Evolutionary conservation across 2,113 vertebrate genomes (phyloP).

Genomic region (Callipepla squamata): DNA sequence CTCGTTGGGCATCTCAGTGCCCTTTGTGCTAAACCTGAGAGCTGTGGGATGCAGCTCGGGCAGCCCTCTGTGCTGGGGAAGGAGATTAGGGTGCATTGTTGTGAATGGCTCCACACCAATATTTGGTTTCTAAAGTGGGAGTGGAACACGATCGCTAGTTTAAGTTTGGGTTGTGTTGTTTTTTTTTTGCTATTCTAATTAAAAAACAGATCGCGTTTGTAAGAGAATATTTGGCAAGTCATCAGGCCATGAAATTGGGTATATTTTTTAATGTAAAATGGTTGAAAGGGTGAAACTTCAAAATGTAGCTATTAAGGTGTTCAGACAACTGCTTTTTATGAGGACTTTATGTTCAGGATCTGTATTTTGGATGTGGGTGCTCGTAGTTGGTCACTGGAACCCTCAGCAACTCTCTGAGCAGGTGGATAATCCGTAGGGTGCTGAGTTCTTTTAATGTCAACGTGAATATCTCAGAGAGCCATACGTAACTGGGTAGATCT

Average conservation of each 20-base stretch:
- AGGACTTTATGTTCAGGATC: background rate
- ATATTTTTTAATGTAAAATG: constrained; percentile 52
- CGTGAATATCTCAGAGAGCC: background rate
- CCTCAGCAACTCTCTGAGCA: background rate
- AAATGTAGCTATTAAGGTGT: constrained; percentile 33
- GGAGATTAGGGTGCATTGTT: rapidly evolving
- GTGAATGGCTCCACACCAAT: background rate
- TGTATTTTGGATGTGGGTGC: background rate
- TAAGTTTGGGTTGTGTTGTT: background rate
- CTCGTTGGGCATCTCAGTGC: rapidly evolving
- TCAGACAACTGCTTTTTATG: background rate
- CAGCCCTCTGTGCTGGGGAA: background rate
- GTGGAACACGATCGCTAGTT: background rate
- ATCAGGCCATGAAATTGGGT: constrained; percentile 61
- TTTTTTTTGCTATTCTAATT: constrained; percentile 45
- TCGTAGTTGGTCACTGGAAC: background rate
- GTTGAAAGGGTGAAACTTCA: constrained; percentile 46
- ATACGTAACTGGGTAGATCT: background rate
- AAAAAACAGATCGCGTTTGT: background rate
- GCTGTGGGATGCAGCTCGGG: rapidly evolving
- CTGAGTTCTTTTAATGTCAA: background rate
- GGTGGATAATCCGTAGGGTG: background rate
- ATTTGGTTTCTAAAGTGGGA: background rate
- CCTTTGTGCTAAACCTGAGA: rapidly evolving
- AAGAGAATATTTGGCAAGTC: constrained; percentile 56